Evolutionary conservation across 2,113 vertebrate genomes (phyloP).

Genomic region (Protomyctophum bolini): DNA sequence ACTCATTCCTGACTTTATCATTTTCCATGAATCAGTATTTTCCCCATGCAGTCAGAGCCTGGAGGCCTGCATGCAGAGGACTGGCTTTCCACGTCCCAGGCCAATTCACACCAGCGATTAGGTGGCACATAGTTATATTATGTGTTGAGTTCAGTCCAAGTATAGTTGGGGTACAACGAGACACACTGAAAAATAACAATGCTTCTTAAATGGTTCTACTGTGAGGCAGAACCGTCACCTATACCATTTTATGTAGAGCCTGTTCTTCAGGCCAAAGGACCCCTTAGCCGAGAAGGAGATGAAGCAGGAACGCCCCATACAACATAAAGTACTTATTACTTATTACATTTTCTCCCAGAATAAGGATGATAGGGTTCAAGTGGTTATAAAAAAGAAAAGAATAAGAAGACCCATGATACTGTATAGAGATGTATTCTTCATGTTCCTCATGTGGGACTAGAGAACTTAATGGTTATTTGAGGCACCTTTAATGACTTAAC

Average conservation of each 20-base stretch:
- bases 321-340: too few relatives aligned
- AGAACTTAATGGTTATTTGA: too few relatives aligned
- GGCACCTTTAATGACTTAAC: too few relatives aligned
- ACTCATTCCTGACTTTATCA: constrained; percentile 28
- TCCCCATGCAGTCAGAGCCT: constrained; percentile 22
- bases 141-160: background rate
- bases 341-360: too few relatives aligned
- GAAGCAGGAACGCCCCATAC: too few relatives aligned
- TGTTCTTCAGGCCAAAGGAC: too few relatives aligned
- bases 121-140: constrained; percentile 35
- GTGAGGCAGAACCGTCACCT: background rate
- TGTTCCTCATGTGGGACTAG: too few relatives aligned
- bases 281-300: too few relatives aligned
- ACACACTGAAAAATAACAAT: background rate
- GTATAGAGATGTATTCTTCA: too few relatives aligned
- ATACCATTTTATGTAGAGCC: background rate
- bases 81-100: constrained; percentile 34
- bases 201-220: background rate
- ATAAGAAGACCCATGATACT: too few relatives aligned
- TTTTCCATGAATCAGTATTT: constrained; percentile 51
- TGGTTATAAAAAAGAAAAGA: too few relatives aligned
- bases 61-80: background rate
- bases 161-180: background rate
- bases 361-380: too few relatives aligned
- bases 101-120: constrained; percentile 31